Conservation (phyloP, 2,888 invertebrate species). For the Apoda limacodes region DNA sequence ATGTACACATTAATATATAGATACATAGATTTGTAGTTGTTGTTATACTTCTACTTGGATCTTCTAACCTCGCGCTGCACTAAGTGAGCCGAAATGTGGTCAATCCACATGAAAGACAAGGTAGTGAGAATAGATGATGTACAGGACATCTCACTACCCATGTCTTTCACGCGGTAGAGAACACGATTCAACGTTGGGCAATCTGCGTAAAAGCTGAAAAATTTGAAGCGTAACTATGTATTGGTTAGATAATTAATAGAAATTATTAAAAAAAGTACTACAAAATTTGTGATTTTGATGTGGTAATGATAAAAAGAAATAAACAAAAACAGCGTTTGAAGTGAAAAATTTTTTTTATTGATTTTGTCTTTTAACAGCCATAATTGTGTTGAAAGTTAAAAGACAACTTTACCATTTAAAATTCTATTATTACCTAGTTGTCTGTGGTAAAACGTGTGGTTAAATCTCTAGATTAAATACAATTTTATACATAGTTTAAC, state of each 20-base stretch:
- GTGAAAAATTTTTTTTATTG: no score
- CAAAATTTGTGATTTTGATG: conserved; percentile 1
- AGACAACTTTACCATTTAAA: no score
- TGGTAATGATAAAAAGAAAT: background rate
- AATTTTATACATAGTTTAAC: no score
- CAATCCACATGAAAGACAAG: conserved; percentile 96
- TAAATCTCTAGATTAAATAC: no score
- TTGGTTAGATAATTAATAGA: conserved; percentile 1
- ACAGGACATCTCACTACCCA: conserved; percentile 96
- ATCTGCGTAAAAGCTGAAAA: conserved; percentile 8
- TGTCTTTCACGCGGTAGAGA: conserved; percentile 90
- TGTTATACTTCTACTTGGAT: no score
- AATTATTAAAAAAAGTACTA: background rate
- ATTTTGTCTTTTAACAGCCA: no score
- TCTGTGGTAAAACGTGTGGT: no score
- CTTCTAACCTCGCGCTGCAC: conserved; percentile 14
- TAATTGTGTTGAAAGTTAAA: no score
- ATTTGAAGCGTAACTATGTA: conserved; percentile 13
- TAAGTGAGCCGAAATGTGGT: conserved; percentile 37
- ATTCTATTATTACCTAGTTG: no score
- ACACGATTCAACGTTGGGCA: conserved; percentile 25
- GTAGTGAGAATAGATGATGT: conserved; percentile 85
- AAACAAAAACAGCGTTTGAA: conserved; percentile 1
- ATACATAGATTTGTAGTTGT: no score
- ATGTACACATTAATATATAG: no score